These are phyloP conservation scores for Cylas formicarius DNA, from an alignment of 1,140 invertebrate genomes.

Conservation along the genomic window DNA sequence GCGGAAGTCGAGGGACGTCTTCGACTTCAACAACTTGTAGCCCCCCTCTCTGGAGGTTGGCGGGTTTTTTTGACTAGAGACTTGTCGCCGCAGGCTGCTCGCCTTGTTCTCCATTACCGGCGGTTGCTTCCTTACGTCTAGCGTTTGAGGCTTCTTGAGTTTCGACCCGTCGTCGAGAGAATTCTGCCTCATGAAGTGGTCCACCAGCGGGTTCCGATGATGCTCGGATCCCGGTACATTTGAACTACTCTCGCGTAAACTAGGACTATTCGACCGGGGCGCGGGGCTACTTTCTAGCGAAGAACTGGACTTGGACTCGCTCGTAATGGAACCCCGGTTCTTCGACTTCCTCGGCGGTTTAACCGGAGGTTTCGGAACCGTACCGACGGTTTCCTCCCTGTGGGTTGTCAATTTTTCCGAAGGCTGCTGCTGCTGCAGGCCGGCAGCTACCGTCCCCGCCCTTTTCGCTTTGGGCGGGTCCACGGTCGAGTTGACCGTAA, in stretches of 20 bases:
- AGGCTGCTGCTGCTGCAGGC: neutral
- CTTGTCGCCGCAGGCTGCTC: constrained; percentile 25
- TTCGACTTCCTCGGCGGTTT: constrained; percentile 34
- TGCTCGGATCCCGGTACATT: neutral
- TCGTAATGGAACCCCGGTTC: constrained; percentile 16
- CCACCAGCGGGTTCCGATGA: constrained; percentile 31
- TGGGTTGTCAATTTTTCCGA: constrained; percentile 5
- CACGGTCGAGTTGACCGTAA: constrained; percentile 56
- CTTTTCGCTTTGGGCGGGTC: constrained; percentile 12
- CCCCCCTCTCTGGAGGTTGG: constrained; percentile 6
- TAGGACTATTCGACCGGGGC: neutral
- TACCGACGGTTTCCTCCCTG: constrained; percentile 9
- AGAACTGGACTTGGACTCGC: constrained; percentile 18
- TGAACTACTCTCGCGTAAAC: neutral
- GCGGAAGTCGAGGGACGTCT: constrained; percentile 46
- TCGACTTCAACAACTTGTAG: constrained; percentile 43
- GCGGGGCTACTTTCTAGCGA: too few species aligned
- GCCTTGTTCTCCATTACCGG: constrained; percentile 23
- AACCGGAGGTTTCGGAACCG: constrained; percentile 25
- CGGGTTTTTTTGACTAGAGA: constrained; percentile 15
- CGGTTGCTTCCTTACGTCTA: constrained; percentile 8
- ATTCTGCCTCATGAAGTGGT: constrained; percentile 34
- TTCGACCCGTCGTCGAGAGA: constrained; percentile 25
- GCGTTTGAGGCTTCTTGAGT: constrained; percentile 3
- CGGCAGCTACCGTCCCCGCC: constrained; percentile 3